Conservation (phyloP, 2,888 invertebrate species). For the Acleris cristana region DNA sequence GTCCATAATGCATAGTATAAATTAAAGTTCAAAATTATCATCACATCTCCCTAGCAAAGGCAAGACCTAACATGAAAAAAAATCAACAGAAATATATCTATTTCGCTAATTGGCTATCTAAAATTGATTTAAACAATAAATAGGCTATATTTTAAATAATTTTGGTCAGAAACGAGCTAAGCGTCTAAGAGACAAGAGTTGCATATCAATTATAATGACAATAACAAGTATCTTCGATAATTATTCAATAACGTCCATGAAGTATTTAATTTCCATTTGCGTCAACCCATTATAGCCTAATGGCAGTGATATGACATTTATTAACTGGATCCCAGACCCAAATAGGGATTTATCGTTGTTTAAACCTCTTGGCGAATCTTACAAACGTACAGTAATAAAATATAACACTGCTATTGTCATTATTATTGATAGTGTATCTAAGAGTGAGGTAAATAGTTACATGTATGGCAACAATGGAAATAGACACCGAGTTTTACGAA, state of each 20-base stretch:
- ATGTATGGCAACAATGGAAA: slow-evolving; percentile 78
- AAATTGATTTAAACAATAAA: slow-evolving; percentile 40
- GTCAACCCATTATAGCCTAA: too few relatives aligned
- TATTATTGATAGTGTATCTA: slow-evolving; percentile 39
- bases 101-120: slow-evolving; percentile 31
- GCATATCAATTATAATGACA: slow-evolving; percentile 29
- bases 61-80: slow-evolving; percentile 34
- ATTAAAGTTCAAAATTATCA: background rate
- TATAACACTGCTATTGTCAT: slow-evolving; percentile 1
- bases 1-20: too few relatives aligned
- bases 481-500: slow-evolving; percentile 38
- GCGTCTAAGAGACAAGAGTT: slow-evolving; percentile 46
- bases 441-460: slow-evolving; percentile 75
- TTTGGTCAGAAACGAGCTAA: slow-evolving; percentile 39
- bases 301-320: too few relatives aligned
- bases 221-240: background rate
- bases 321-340: too few relatives aligned
- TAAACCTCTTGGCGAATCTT: too few relatives aligned
- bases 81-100: slow-evolving; percentile 37
- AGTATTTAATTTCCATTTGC: too few relatives aligned
- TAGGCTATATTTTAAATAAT: slow-evolving; percentile 37
- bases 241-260: too few relatives aligned
- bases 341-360: too few relatives aligned
- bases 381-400: too few relatives aligned
- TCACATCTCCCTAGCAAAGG: slow-evolving; percentile 23